phyloP scores from a whole-genome alignment of 2,113 vertebrate species.

The Varanus salvator region DNA sequence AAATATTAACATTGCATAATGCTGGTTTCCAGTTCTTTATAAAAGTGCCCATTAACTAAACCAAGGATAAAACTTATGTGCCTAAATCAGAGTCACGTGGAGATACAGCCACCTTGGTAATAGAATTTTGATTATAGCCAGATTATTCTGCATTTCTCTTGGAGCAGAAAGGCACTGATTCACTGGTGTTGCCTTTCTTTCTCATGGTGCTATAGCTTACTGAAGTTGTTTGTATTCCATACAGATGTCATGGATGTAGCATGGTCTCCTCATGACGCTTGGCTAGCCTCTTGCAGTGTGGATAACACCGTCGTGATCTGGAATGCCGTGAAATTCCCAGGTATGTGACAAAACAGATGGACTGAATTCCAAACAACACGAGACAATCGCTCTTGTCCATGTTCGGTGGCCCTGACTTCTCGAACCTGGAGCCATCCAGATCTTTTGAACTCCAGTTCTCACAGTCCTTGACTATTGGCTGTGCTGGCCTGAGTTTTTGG shows the following conservation, averaged over 20 bases:
- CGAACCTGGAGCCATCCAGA: too few species aligned
- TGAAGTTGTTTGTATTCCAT: slow-evolving; percentile 6
- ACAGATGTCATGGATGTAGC: slow-evolving; percentile 99
- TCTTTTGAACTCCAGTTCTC: not conserved
- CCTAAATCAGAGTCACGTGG: not conserved
- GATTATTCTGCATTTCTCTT: not conserved
- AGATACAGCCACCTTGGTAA: not conserved
- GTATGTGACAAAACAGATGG: slow-evolving; percentile 67
- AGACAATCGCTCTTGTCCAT: not conserved
- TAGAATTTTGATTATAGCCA: not conserved
- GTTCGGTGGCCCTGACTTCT: not conserved
- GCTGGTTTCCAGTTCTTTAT: too few species aligned
- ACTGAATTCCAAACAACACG: not conserved
- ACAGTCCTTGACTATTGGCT: not conserved
- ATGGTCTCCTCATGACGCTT: slow-evolving; percentile 96
- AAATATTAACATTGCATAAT: too few species aligned
- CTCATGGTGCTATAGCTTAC: not conserved
- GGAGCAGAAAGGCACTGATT: not conserved
- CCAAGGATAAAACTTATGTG: too few species aligned
- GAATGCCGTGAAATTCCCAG: slow-evolving; percentile 98
- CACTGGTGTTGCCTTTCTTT: not conserved
- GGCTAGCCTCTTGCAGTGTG: slow-evolving; percentile 97
- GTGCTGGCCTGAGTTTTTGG: too few species aligned
- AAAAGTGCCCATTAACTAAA: too few species aligned
- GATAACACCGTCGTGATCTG: slow-evolving; percentile 99